phyloP scores from a whole-genome alignment of 2,113 vertebrate species.

The Callionymus lyra region DNA sequence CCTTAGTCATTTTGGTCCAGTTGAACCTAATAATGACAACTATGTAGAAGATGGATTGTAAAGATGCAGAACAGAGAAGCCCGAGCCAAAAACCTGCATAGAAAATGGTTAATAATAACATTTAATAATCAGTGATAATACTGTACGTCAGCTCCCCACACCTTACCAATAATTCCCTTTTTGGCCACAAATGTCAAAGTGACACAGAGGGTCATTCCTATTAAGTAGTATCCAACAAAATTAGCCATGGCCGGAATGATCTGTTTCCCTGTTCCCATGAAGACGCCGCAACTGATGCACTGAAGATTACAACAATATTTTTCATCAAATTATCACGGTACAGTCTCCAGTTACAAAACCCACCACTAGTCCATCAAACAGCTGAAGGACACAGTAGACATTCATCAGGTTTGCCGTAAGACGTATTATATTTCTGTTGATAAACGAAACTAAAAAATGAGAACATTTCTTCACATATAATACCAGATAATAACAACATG shows the following conservation, averaged over 20 bases:
- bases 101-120: background rate
- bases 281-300: constrained; percentile 68
- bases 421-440: constrained; percentile 55
- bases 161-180: constrained; percentile 72
- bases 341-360: constrained; percentile 11
- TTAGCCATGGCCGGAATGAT: constrained; percentile 79
- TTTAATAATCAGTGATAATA: background rate
- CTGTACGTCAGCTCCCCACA: no score
- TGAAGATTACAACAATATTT: constrained; percentile 25
- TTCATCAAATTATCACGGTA: no score
- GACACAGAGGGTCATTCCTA: constrained; percentile 67
- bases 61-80: constrained; percentile 62
- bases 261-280: constrained; percentile 77
- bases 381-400: constrained; percentile 56
- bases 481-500: background rate
- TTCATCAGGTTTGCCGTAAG: constrained; percentile 56
- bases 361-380: constrained; percentile 64
- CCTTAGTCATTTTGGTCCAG: constrained; percentile 75
- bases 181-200: constrained; percentile 73
- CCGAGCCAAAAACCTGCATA: constrained; percentile 81
- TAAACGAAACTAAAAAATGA: background rate
- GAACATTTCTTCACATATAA: background rate
- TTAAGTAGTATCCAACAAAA: constrained; percentile 65
- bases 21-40: constrained; percentile 70
- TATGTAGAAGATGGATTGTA: constrained; percentile 71